Base-by-base conservation (phyloP, 30 jellyfish, hydroid and myxozoan species). In the Aurelia coerulea region DNA sequence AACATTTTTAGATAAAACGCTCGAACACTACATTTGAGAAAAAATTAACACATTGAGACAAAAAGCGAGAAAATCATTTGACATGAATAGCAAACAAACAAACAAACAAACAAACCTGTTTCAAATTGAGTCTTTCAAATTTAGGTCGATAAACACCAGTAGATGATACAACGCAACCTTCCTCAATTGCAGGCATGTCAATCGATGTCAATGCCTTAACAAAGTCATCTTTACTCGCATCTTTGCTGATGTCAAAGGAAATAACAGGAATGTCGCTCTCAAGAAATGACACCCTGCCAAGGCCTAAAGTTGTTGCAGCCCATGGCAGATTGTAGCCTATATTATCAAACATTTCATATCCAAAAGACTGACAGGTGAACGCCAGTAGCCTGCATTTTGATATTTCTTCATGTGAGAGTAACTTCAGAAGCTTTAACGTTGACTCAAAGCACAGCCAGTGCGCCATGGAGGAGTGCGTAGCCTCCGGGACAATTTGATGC, bases 361-460 rank as follows among this genome's bases (percentile, higher is more conserved):
- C 95, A 23, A 73, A 23, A 14, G 78, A 50, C 32, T 60, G 78
- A 17, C 60, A 65, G 15, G 90, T 75, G 15, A 86, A 71, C 19
- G 81, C 80, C 35, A 76, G 58, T 0, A 86, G 68, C 56, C 54
- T 86, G 85, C 86, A 69, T 3, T 56, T 51, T 9, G 54, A 14
- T 58, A 64, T 16, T 32, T 64, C 85, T 8, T 39, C 29, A 23
- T 79, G 50, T 31, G 62, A 34, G 10, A 86, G 76, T 4, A 51
- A 66, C 69, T 86, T 86, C 52, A 86, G 85, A 8, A 49, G 37
- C 46, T 75, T 78, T 14, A 86, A 85, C 9, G 85, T 75, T 33
- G 95, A 76, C 65, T 86, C 95, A 76, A 86, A 86, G 65, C 80
- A 10, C 35, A 86, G 83, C 95, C 95, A 86, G 46, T 76, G 82